Conservation (phyloP, 1,140 invertebrate genomes). For the Papilio polytes region DNA sequence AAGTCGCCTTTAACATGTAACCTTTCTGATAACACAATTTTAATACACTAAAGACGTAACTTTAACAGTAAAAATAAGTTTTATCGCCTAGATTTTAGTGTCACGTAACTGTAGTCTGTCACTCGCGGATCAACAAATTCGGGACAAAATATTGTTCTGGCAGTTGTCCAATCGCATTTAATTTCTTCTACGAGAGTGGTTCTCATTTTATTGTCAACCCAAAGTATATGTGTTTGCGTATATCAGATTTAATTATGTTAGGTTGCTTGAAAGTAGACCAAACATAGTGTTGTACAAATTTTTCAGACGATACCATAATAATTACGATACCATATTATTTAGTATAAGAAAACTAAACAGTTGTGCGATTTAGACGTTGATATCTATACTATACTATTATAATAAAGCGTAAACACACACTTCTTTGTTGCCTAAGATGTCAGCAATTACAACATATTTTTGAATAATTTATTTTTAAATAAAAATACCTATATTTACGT, state of each 20-base stretch:
- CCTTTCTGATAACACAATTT: background rate
- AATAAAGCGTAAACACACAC: no score
- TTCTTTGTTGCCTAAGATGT: no score
- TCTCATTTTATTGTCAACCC: slow-evolving; percentile 25
- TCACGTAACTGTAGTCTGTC: slow-evolving; percentile 25
- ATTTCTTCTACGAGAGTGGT: slow-evolving; percentile 21
- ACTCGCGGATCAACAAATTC: slow-evolving; percentile 29
- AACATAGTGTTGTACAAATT: no score
- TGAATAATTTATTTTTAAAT: no score
- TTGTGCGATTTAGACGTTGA: no score
- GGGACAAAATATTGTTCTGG: slow-evolving; percentile 32
- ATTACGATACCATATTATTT: no score
- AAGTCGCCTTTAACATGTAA: background rate
- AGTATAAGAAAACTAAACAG: no score
- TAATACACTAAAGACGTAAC: background rate
- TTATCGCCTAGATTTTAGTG: slow-evolving; percentile 25
- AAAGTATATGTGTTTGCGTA: slow-evolving; percentile 21
- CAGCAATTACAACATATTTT: no score
- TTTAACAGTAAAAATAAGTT: slow-evolving; percentile 4
- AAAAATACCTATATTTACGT: no score
- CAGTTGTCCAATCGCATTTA: slow-evolving; percentile 31
- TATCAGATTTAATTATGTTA: background rate
- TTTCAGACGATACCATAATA: no score
- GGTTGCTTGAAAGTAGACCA: background rate
- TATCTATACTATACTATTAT: no score